phyloP scores from a whole-genome alignment of 2,113 vertebrate genomes.

The Zosterops hypoxanthus region DNA sequence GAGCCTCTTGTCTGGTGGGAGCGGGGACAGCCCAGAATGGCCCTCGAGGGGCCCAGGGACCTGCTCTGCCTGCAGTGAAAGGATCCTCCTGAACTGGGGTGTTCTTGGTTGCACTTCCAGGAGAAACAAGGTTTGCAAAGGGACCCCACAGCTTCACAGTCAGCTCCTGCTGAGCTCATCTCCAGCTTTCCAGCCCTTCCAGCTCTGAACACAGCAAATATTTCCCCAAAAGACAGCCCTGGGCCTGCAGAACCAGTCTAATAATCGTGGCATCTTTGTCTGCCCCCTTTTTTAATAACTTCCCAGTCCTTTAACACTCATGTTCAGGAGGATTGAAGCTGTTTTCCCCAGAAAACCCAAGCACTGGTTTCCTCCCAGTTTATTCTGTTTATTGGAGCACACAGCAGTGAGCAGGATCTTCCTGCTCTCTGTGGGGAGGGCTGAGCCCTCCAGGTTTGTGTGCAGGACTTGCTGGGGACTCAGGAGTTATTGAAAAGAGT shows the following conservation, averaged over 20 bases:
- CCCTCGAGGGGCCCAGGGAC: fast-evolving
- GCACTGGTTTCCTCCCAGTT: neutral
- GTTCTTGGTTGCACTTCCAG: neutral
- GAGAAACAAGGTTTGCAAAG: neutral
- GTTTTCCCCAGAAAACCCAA: neutral
- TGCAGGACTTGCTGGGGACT: neutral
- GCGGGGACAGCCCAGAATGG: neutral
- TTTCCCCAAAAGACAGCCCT: neutral
- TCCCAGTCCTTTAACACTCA: neutral
- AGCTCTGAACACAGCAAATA: neutral
- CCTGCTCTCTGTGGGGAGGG: neutral
- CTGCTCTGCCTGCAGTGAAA: neutral
- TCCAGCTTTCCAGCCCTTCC: neutral
- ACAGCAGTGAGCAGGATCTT: neutral
- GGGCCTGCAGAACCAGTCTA: neutral
- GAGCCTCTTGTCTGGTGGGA: neutral
- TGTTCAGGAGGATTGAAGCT: neutral
- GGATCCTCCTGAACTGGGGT: neutral
- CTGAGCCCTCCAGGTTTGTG: neutral
- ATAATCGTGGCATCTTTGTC: neutral
- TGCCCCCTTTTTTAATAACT: neutral
- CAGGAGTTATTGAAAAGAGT: conserved; percentile 46
- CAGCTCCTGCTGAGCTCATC: neutral
- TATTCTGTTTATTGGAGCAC: neutral
- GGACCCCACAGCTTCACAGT: neutral